Percentiles rank a stretch among this genome's conserved stretches.
phyloP scores from a whole-genome alignment of 2,888 invertebrate genomes.

The Meloe dianella region DNA sequence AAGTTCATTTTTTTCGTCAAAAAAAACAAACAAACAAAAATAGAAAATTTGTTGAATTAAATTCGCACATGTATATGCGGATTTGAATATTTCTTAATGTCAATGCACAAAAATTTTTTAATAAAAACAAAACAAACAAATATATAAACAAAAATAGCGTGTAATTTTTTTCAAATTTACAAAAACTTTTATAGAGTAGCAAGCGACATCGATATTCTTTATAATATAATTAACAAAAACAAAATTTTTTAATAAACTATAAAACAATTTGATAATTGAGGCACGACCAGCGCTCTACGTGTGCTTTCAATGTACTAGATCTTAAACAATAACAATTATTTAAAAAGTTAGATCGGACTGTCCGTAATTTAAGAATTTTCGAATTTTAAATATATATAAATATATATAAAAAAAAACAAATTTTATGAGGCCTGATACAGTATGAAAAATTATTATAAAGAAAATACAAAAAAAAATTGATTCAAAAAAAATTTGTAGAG shows the following conservation, averaged over 20 bases:
- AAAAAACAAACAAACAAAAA: no score
- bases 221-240: slow-evolving; percentile 40
- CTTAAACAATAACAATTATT: slow-evolving; percentile 49
- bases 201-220: slow-evolving; percentile 60
- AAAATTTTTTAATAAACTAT: background rate
- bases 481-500: no score
- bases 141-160: slow-evolving; percentile 45
- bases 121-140: slow-evolving; percentile 40
- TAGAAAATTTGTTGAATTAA: background rate
- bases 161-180: slow-evolving; percentile 52
- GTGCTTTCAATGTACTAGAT: slow-evolving; percentile 61
- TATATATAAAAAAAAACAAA: slow-evolving; percentile 45
- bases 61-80: background rate
- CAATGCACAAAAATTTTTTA: slow-evolving; percentile 58
- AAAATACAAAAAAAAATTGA: slow-evolving; percentile 22
- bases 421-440: slow-evolving; percentile 61
- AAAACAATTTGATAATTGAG: slow-evolving; percentile 42
- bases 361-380: slow-evolving; percentile 61
- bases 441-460: slow-evolving; percentile 48
- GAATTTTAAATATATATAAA: slow-evolving; percentile 56
- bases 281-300: slow-evolving; percentile 51
- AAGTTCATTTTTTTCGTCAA: no score
- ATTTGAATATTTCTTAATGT: slow-evolving; percentile 44
- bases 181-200: slow-evolving; percentile 51
- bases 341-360: slow-evolving; percentile 58